These are phyloP conservation scores for Drosophila simulans DNA, from an alignment of 1,140 invertebrate species.

Conservation along the genomic window DNA sequence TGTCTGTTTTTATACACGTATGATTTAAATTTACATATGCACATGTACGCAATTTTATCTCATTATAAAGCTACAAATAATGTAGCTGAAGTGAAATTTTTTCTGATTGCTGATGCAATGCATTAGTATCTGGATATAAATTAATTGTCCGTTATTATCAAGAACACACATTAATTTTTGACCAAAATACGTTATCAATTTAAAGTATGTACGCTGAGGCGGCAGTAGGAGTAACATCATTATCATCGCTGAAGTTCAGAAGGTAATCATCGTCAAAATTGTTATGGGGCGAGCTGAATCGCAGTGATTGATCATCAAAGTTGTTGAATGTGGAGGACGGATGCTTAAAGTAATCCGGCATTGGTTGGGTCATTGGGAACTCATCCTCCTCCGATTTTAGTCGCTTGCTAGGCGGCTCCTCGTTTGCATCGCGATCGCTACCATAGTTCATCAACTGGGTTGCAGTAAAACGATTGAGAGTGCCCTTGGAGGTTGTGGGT, in stretches of 20 bases:
- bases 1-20: too few relatives aligned
- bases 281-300: not conserved
- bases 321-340: not conserved
- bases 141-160: too few relatives aligned
- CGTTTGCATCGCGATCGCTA: not conserved
- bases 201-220: conserved; percentile 13
- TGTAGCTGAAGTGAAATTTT: too few relatives aligned
- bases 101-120: too few relatives aligned
- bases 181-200: not conserved
- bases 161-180: too few relatives aligned
- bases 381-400: not conserved
- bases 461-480: not conserved
- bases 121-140: too few relatives aligned
- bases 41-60: too few relatives aligned
- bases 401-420: not conserved
- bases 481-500: not conserved
- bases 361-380: conserved; percentile 16
- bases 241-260: not conserved
- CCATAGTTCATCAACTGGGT: not conserved
- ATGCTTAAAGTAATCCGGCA: not conserved
- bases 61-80: too few relatives aligned
- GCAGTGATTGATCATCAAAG: not conserved
- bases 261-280: conserved; percentile 15
- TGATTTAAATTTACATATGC: too few relatives aligned
- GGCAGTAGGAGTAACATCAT: not conserved